Base-by-base conservation (phyloP, 2,113 vertebrate species). In the Cyanocitta stelleri region DNA sequence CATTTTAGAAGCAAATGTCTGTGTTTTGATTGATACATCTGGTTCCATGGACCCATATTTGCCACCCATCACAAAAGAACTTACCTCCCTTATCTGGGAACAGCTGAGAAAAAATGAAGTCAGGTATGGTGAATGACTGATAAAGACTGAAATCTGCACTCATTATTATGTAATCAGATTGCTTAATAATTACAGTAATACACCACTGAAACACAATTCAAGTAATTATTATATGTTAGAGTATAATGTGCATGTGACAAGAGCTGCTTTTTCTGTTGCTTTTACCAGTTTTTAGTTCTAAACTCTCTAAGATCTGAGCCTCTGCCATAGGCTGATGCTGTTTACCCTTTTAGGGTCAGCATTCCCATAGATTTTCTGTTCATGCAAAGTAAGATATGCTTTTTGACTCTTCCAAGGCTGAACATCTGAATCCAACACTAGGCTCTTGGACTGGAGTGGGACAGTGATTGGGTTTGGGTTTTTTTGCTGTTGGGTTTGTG, bases 21-120 rank as follows among this genome's bases (percentile, higher is more conserved):
- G 98, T 85, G 39, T 99, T 71, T 56, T 99, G 85, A 91, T 98
- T 93, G 98, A 99, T 69, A 97, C 98, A 0, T 99, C 98, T 1
- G 98, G 98, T 49, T 99, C 98, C 89, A 98, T 98, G 98, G 97
- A 94, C 39, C 94, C 96, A 2, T 81, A 95, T 79, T 93, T 98
- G 91, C 83, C 95, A 46, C 59, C 93, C 33, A 33, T 99, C 76
- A 97, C 95, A 54, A 97, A 89, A 48, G 98, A 97, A 68, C 94
- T 98, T 68, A n/a, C 94, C 41, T 97, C 98, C 35, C 97, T 99
- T 56, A 97, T 99, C 86, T 99, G 98, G 98, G 98, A 99, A 46
- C 98, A 99, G 91, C 97, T 99, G 71, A 94, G 98, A 66, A 96
- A 89, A 85, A 97, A 96, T 49, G 92, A 94, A 51, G 62, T 97